Conservation (phyloP, 2,888 invertebrate species). For the Thera obeliscata region DNA sequence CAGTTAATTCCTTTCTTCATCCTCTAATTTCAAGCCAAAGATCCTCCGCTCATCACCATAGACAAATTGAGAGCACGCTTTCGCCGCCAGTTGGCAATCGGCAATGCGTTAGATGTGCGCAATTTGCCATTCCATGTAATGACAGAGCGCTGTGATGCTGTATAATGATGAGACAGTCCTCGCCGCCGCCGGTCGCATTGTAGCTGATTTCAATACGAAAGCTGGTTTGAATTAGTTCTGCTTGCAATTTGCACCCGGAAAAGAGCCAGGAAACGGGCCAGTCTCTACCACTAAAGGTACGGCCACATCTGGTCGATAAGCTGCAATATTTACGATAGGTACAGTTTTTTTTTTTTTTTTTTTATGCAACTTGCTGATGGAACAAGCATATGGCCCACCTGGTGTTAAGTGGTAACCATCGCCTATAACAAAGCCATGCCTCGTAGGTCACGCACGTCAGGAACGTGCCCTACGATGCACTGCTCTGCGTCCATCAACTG, state of each 20-base stretch:
- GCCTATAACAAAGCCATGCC: too few relatives aligned
- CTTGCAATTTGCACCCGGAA: constrained; percentile 25
- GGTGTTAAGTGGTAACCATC: too few relatives aligned
- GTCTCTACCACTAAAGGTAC: neutral
- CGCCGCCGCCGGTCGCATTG: constrained; percentile 68
- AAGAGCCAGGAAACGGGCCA: neutral
- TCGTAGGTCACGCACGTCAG: too few relatives aligned
- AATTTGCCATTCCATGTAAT: constrained; percentile 83
- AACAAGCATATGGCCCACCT: too few relatives aligned
- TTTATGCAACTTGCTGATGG: too few relatives aligned
- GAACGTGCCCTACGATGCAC: too few relatives aligned
- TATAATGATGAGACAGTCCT: constrained; percentile 81
- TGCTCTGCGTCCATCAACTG: too few relatives aligned
- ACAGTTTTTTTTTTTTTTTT: too few relatives aligned
- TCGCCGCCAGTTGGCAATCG: constrained; percentile 67
- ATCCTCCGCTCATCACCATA: constrained; percentile 64
- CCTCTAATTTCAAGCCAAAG: constrained; percentile 24
- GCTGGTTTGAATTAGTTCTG: constrained; percentile 8
- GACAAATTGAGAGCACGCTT: constrained; percentile 68
- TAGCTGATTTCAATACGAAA: constrained; percentile 38
- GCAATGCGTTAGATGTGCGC: constrained; percentile 79
- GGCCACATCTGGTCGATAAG: too few relatives aligned
- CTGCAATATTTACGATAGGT: too few relatives aligned
- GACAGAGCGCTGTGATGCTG: constrained; percentile 78
- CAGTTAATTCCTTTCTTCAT: neutral